A percentile compares a stretch with the other conserved stretches of the same genome.
Evolutionary conservation across 2,113 vertebrate genomes (phyloP).

Genomic region (Zosterops japonicus): DNA sequence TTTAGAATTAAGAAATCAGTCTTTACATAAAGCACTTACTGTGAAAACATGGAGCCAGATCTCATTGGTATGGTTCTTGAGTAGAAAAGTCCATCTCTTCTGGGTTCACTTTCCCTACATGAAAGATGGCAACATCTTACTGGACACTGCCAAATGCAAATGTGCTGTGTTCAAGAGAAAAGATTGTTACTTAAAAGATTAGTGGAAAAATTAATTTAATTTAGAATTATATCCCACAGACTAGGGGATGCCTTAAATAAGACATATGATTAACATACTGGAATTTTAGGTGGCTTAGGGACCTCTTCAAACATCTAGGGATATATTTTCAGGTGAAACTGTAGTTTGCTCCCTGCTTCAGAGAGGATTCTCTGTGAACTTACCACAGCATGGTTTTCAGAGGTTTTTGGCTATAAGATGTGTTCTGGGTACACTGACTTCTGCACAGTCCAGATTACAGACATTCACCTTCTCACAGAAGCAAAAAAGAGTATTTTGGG

Average conservation of each 20-base stretch:
- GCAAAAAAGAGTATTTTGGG: background rate
- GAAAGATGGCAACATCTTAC: background rate
- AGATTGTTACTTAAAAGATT: background rate
- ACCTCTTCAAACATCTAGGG: background rate
- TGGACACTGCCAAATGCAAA: background rate
- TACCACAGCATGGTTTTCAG: background rate
- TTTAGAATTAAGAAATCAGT: background rate
- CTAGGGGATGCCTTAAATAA: background rate
- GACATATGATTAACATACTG: accelerated
- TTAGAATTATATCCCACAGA: background rate
- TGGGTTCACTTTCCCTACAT: background rate
- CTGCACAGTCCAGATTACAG: background rate
- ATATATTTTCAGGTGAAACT: background rate
- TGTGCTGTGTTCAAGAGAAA: background rate
- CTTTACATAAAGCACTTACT: background rate
- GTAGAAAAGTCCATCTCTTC: background rate
- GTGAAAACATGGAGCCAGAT: background rate
- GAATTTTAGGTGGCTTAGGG: background rate
- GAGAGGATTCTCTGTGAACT: background rate
- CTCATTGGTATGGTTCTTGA: background rate
- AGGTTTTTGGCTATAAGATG: background rate
- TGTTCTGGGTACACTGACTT: background rate
- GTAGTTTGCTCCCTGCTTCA: background rate
- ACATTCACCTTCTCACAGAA: background rate
- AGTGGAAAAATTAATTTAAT: background rate